Evolutionary conservation across 2,888 invertebrate species (phyloP).

Genomic region (Diarsia mendica): DNA sequence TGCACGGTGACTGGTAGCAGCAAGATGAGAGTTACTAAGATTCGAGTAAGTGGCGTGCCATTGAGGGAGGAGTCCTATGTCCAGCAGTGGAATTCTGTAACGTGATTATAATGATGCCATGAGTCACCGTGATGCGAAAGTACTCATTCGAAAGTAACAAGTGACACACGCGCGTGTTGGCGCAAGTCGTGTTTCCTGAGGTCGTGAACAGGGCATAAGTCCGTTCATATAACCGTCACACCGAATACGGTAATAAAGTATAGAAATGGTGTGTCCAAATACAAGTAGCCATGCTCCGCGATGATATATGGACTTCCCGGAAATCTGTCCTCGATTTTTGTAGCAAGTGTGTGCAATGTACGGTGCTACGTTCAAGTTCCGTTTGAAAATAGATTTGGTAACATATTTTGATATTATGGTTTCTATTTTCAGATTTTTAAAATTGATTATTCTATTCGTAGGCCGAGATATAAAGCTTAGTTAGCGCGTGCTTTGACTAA

Average conservation of each 20-base stretch:
- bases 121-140: too few relatives aligned
- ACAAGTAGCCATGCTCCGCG: constrained; percentile 48
- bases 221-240: constrained; percentile 54
- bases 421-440: neutral
- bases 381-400: constrained; percentile 31
- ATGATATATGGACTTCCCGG: constrained; percentile 59
- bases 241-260: constrained; percentile 58
- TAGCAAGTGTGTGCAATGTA: constrained; percentile 38
- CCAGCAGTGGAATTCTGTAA: too few relatives aligned
- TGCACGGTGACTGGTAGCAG: neutral
- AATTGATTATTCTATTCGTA: neutral
- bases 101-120: too few relatives aligned
- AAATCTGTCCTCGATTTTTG: constrained; percentile 61
- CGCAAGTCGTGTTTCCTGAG: neutral
- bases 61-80: too few relatives aligned
- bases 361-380: neutral
- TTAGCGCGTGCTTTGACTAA: too few relatives aligned
- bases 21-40: neutral
- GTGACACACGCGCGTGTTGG: too few relatives aligned
- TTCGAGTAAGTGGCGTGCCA: neutral
- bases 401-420: neutral
- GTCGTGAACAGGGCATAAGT: neutral
- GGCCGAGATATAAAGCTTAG: too few relatives aligned
- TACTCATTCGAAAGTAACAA: too few relatives aligned
- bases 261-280: constrained; percentile 55